These are phyloP conservation scores for Troides helena DNA, from an alignment of 2,888 invertebrate species.

Conservation along the genomic window DNA sequence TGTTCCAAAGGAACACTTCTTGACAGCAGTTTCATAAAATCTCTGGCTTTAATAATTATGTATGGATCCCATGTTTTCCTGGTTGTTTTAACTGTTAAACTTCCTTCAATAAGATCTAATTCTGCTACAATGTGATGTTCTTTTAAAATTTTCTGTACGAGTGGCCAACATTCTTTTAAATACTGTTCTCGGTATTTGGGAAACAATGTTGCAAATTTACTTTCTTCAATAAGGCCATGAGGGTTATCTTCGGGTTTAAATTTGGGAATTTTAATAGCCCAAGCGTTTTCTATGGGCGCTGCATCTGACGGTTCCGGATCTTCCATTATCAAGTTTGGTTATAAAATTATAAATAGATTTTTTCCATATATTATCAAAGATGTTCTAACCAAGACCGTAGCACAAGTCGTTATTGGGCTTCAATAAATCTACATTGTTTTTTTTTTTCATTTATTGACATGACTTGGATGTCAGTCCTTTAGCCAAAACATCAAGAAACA, in stretches of 20 bases:
- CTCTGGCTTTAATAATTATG: constrained; percentile 96
- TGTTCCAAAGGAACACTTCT: constrained; percentile 98
- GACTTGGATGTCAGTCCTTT: neutral
- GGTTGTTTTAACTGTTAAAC: constrained; percentile 96
- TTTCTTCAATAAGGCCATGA: constrained; percentile 93
- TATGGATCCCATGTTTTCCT: constrained; percentile 99
- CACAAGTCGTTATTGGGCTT: neutral
- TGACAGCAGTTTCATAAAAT: constrained; percentile 96
- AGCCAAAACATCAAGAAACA: neutral
- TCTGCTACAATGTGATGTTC: constrained; percentile 92
- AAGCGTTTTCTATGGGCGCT: constrained; percentile 90
- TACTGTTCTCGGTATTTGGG: constrained; percentile 99
- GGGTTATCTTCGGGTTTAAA: constrained; percentile 95
- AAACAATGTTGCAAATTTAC: constrained; percentile 97
- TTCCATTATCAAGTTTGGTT: constrained; percentile 40
- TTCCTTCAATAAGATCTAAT: constrained; percentile 95
- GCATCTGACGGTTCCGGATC: constrained; percentile 51
- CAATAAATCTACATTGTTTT: neutral
- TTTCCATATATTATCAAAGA: neutral
- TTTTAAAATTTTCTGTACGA: constrained; percentile 91
- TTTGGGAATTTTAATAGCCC: constrained; percentile 91
- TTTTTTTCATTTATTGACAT: neutral
- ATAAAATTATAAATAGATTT: neutral
- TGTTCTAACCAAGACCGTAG: neutral
- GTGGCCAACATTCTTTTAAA: constrained; percentile 95